Evolutionary conservation across 92 coral and sea anemone species (phyloP).

Genomic region (Nematostella vectensis): DNA sequence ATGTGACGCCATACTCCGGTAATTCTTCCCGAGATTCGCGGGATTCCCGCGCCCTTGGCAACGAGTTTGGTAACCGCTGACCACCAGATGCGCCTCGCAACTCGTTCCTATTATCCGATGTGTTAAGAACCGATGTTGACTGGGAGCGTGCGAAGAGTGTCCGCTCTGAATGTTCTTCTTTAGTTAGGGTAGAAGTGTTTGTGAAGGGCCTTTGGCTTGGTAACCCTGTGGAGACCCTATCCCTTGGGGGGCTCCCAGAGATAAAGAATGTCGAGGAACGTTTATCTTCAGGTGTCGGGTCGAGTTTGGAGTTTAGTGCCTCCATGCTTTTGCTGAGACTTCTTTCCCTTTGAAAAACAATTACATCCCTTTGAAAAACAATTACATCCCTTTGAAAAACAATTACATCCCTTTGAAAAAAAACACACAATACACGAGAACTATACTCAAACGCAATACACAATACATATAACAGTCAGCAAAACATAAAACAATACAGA

Average conservation of each 20-base stretch:
- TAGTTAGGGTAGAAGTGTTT: neutral
- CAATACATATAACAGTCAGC: no score
- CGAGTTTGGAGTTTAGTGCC: constrained; percentile 31
- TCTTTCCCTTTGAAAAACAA: constrained; percentile 17
- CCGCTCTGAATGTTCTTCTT: neutral
- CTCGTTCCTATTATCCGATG: neutral
- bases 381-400: no score
- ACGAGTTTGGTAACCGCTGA: neutral
- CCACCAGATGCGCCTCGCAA: neutral
- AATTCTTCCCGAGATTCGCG: constrained; percentile 21
- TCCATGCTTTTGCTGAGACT: constrained; percentile 74
- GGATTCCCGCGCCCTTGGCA: constrained; percentile 1
- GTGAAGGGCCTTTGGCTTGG: neutral
- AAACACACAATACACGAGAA: no score
- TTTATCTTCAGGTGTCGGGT: constrained; percentile 21
- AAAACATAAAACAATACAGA: no score
- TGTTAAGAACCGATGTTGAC: neutral
- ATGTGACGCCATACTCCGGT: constrained; percentile 54
- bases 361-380: no score
- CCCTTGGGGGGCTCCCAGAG: constrained; percentile 9
- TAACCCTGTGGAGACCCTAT: neutral
- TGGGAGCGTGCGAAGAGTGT: neutral
- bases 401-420: no score
- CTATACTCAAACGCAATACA: no score
- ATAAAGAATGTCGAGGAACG: constrained; percentile 15